phyloP scores from a whole-genome alignment of 2,888 invertebrate genomes.

The Mythimna impura region DNA sequence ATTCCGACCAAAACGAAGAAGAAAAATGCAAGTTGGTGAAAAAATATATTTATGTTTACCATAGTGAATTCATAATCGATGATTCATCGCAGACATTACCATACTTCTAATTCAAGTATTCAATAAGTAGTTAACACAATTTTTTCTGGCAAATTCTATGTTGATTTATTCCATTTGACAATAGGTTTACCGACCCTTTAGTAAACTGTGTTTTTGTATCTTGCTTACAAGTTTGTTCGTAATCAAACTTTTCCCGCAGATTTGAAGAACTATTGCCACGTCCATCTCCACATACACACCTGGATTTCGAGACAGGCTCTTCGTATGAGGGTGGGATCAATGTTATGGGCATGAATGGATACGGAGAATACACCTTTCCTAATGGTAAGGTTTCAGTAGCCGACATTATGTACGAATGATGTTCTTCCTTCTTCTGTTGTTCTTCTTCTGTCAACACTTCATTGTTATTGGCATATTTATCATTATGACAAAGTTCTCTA shows the following conservation, averaged over 20 bases:
- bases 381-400: conserved; percentile 82
- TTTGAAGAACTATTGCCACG: conserved; percentile 75
- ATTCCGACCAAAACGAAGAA: conserved; percentile 78
- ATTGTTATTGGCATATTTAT: no score
- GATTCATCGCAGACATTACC: not conserved
- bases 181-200: not conserved
- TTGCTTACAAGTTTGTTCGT: not conserved
- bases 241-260: conserved; percentile 61
- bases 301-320: conserved; percentile 89
- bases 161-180: no score
- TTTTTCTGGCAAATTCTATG: no score
- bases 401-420: not conserved
- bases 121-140: no score
- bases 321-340: conserved; percentile 91
- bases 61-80: not conserved
- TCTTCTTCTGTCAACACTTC: not conserved
- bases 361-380: conserved; percentile 90
- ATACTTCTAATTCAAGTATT: not conserved
- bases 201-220: not conserved
- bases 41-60: not conserved
- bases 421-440: not conserved
- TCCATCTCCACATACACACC: conserved; percentile 68
- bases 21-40: conserved; percentile 79
- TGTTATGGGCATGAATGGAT: conserved; percentile 90
- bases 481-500: not conserved